These are phyloP conservation scores for Solenodon paradoxus DNA, from an alignment of 2,113 vertebrate genomes.

Conservation along the genomic window DNA sequence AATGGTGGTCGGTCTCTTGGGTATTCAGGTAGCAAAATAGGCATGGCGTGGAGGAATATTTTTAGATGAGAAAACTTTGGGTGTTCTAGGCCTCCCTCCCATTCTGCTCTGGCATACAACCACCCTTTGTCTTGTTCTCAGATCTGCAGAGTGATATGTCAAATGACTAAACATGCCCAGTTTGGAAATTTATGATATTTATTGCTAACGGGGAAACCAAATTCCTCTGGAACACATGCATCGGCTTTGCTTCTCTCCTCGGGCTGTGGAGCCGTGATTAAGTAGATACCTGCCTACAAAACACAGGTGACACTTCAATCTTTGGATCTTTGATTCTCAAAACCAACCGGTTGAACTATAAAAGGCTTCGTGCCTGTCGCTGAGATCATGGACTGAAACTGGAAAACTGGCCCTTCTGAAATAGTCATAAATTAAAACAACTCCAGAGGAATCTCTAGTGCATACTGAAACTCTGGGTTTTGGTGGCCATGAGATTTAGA, in stretches of 20 bases:
- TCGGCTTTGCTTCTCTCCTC: conserved; percentile 18
- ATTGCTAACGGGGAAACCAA: conserved; percentile 23
- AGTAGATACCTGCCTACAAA: conserved; percentile 42
- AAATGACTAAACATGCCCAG: conserved; percentile 49
- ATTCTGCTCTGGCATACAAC: not conserved
- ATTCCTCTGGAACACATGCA: conserved; percentile 34
- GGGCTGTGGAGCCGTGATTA: conserved; percentile 43
- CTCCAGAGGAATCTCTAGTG: not conserved
- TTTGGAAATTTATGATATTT: conserved; percentile 50
- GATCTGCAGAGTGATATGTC: conserved; percentile 27
- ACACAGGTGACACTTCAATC: conserved; percentile 43
- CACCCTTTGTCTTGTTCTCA: conserved; percentile 38
- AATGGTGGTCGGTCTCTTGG: not conserved
- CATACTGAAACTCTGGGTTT: not conserved
- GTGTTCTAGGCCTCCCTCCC: not conserved
- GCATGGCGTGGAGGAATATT: not conserved
- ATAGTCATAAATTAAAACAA: not conserved
- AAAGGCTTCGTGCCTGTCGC: not conserved
- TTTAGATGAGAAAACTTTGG: not conserved
- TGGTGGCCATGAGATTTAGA: not conserved
- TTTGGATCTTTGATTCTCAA: conserved; percentile 47
- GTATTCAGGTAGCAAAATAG: not conserved
- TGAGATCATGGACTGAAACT: not conserved
- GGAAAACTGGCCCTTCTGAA: not conserved
- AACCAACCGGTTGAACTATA: conserved; percentile 11